These are phyloP conservation scores for Chiridota heheva DNA, from an alignment of 35 echinoderm and acorn worm species.

Conservation along the genomic window DNA sequence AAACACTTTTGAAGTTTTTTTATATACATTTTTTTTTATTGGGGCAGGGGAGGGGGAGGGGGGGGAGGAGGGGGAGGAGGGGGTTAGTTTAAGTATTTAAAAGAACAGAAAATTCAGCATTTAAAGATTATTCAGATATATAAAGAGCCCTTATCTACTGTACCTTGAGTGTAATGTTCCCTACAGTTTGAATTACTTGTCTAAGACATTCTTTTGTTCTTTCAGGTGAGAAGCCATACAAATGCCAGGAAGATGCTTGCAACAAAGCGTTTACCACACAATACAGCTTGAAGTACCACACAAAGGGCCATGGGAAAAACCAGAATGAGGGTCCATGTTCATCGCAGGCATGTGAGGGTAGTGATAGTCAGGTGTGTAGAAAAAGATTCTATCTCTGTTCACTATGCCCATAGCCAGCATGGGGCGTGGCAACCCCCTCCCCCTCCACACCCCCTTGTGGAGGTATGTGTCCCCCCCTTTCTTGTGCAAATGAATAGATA, in stretches of 20 bases:
- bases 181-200: no score
- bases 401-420: background rate
- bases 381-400: background rate
- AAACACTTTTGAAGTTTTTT: no score
- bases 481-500: background rate
- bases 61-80: no score
- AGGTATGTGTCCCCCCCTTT: background rate
- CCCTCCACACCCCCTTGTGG: background rate
- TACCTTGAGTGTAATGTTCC: no score
- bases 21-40: no score
- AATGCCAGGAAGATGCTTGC: constrained; percentile 76
- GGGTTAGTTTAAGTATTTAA: no score
- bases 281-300: constrained; percentile 93
- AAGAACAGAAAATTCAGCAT: no score
- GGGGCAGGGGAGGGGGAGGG: no score
- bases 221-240: constrained; percentile 92
- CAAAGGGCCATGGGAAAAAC: constrained; percentile 54
- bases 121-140: no score
- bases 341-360: background rate
- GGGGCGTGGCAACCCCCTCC: no score
- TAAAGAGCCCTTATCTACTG: no score
- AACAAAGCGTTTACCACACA: constrained; percentile 88
- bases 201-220: no score
- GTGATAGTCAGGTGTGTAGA: background rate
- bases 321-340: background rate